phyloP scores from a whole-genome alignment of 2,113 vertebrate species.

The Ovibos moschatus region DNA sequence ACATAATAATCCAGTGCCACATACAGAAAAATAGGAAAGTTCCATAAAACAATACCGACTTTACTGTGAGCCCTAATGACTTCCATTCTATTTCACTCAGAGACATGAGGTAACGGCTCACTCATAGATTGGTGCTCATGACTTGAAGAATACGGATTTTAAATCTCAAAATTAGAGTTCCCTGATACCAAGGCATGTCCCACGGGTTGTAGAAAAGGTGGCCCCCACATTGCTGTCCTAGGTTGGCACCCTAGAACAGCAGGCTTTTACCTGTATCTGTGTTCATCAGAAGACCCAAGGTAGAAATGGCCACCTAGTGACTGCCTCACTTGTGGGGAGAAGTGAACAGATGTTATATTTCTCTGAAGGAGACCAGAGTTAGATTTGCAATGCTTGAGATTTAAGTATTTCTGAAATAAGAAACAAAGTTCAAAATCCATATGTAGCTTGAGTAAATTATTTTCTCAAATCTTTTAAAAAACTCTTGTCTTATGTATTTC shows the following conservation, averaged over 20 bases:
- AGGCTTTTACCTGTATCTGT: neutral
- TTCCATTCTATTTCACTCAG: neutral
- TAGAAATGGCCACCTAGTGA: neutral
- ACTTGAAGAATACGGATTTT: neutral
- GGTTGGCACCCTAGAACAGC: neutral
- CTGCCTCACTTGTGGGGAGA: neutral
- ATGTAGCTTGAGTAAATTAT: neutral
- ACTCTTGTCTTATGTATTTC: neutral
- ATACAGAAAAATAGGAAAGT: neutral
- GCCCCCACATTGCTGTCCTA: neutral
- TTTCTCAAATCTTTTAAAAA: neutral
- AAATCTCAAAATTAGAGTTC: neutral
- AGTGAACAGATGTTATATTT: neutral
- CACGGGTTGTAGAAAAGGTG: neutral
- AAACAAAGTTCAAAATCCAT: neutral
- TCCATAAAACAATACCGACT: neutral
- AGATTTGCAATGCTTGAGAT: neutral
- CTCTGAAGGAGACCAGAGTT: neutral
- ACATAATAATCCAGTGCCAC: neutral
- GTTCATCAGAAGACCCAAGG: no score
- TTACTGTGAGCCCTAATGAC: neutral
- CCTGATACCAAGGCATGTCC: neutral
- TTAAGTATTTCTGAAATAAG: neutral
- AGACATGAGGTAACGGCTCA: neutral
- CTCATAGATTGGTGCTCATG: neutral